phyloP scores from a whole-genome alignment of 2,113 vertebrate species.

The Mungos mungo region DNA sequence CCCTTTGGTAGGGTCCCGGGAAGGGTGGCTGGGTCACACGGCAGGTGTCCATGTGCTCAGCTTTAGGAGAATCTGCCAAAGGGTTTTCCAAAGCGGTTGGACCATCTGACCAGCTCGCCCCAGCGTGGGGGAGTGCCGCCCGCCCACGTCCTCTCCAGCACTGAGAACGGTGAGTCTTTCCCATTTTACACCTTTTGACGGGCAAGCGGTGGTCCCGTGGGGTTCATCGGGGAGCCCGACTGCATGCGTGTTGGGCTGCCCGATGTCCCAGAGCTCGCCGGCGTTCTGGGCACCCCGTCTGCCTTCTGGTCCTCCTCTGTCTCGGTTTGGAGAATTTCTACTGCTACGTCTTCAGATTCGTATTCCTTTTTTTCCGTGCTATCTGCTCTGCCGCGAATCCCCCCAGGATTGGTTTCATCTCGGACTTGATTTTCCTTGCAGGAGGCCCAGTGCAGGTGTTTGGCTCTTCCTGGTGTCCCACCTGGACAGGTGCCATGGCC shows the following conservation, averaged over 20 bases:
- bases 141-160: fast-evolving
- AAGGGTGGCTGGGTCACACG: fast-evolving
- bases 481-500: background rate
- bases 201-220: fast-evolving
- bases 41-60: fast-evolving
- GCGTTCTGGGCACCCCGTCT: fast-evolving
- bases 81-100: fast-evolving
- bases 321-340: background rate
- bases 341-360: background rate
- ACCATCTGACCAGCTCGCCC: no score
- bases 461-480: background rate
- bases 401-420: no score
- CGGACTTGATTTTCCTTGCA: background rate
- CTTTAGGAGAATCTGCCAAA: background rate
- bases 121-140: fast-evolving
- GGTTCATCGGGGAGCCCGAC: fast-evolving
- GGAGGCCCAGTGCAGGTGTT: background rate
- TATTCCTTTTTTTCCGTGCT: fast-evolving
- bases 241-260: fast-evolving
- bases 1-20: background rate
- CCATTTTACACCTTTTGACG: fast-evolving
- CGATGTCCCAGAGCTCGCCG: fast-evolving
- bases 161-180: fast-evolving
- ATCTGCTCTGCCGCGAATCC: fast-evolving
- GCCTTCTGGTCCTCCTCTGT: background rate